Base-by-base conservation (phyloP, 2,113 vertebrate genomes). In the Nesogale talazaci region DNA sequence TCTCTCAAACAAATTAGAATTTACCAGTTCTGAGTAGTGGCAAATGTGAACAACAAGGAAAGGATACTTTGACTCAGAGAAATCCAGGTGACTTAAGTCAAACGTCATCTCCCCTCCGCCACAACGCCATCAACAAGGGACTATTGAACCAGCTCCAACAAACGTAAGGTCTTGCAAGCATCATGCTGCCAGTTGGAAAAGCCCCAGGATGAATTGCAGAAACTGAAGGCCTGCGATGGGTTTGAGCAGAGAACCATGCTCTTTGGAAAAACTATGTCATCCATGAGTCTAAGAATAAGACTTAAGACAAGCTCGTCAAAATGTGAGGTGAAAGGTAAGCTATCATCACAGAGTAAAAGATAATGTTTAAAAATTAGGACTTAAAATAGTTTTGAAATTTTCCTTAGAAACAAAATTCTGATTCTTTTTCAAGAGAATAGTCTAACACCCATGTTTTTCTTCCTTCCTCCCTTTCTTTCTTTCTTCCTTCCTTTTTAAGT, bases 321-420 rank as follows among this genome's bases (percentile, higher is more conserved):
- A 12, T 5, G 10, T 3, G 1, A 2, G 38, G 20, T 27, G 29
- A 80, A 89, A 6, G 89, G 15, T 1, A 42, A 82, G 59, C 36
- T 61, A 80, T 29, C 17, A 5, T 0, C 67, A 52, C n/a, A 75
- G 23, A 59, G 38, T 27, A 10, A 83, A 74, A 74, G 75, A 42
- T 3, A 40, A 52, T 11, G 56, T 61, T 77, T 65, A 75, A 69
- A 79, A 46, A 56, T 57, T 40, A 82, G 19, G 56, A 38, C 65
- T 95, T 59, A n/a, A 91, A 34, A 65, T 72, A 56, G 6, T 40
- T 92, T 31, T 19, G 59, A 92, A 86, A 63, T 63, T 34, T 17
- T 77, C 36, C 15, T n/a, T 27, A 22, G 52, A 25, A 67, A 34
- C 36, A 90, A 86, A 90, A 90, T 81, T 59, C n/a, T 31, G 40